Base-by-base conservation (phyloP, 30 jellyfish, hydroid and myxozoan species). In the Chrysaora quinquecirrha region DNA sequence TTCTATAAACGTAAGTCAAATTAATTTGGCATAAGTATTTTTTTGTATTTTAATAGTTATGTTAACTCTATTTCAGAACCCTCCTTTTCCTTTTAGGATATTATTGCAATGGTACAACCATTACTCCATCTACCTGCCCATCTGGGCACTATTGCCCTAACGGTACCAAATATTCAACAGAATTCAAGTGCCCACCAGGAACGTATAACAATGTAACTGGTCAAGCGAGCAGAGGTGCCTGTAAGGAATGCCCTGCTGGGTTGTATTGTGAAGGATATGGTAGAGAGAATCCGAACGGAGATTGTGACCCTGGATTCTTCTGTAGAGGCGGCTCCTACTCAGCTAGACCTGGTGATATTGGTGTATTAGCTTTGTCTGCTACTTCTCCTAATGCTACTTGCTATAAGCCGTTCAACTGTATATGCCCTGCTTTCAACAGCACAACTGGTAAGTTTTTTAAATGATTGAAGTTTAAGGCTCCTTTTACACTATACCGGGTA, bases 161-260 rank as follows among this genome's bases (percentile, higher is more conserved):
- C 48, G 96, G 94, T n/a, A 90, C 97, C 9, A 38, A 50, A 31
- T 50, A 50, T 60, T 35, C 96, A 58, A 90, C 93, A 19, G 84
- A 90, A 58, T 56, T 73, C 85, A 33, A 75, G 30, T 90, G 97
- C 71, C 97, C 96, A 16, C 96, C 97, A 4, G 97, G 97, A 24
- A 83, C 90, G 18, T 84, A n/a, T 69, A 90, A 90, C 79, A 90
- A 84, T 87, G 65, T 76, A 20, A 90, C 96, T 18, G 93, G 90
- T 4, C 97, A 90, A 64, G 64, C 65, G 28, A 30, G 62, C 58
- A 34, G 27, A 23, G 46, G 90, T 0, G 32, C 96, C 29, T 90
- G 97, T 63, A 50, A 31, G 30, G 25, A 22, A n/a, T 88, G 97
- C 73, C 93, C 90, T 0, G 82, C 97, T 18, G 89, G 97, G 28